Evolutionary conservation across 2,113 vertebrate genomes (phyloP).

Genomic region (Castor canadensis): DNA sequence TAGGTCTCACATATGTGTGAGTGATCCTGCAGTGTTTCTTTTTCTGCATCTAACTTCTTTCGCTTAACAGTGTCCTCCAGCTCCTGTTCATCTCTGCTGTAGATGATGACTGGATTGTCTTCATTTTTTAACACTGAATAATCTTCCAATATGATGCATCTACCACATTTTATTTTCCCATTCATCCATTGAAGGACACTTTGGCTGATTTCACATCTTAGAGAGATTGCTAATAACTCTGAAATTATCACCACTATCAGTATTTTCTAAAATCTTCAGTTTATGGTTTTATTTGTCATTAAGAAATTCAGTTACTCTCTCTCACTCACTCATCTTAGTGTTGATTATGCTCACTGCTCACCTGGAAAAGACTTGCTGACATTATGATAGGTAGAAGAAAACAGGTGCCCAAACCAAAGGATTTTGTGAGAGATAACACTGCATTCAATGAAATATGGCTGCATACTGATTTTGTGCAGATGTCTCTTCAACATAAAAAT

Average conservation of each 20-base stretch:
- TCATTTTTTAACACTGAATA: background rate
- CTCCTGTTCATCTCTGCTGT: background rate
- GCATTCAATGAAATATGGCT: background rate
- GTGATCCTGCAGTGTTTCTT: background rate
- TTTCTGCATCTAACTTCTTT: background rate
- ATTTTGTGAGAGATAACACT: too few species aligned
- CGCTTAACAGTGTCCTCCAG: background rate
- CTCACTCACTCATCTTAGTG: too few species aligned
- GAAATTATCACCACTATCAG: too few species aligned
- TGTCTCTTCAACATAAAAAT: background rate
- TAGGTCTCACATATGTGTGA: background rate
- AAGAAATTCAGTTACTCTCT: too few species aligned
- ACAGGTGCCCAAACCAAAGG: too few species aligned
- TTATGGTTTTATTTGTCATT: too few species aligned
- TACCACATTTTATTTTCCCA: background rate
- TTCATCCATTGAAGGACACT: background rate
- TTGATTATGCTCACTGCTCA: too few species aligned
- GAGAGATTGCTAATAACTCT: too few species aligned
- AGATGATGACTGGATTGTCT: background rate
- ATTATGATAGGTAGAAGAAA: too few species aligned
- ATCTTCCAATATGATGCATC: background rate
- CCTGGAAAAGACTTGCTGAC: too few species aligned
- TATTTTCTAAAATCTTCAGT: too few species aligned
- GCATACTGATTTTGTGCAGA: fast-evolving
- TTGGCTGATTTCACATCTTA: background rate